Evolutionary conservation across 30 jellyfish, hydroid and myxozoan genomes (phyloP), one percentile per base, ranked within the genome.

Genomic region (Pelagia noctiluca): DNA sequence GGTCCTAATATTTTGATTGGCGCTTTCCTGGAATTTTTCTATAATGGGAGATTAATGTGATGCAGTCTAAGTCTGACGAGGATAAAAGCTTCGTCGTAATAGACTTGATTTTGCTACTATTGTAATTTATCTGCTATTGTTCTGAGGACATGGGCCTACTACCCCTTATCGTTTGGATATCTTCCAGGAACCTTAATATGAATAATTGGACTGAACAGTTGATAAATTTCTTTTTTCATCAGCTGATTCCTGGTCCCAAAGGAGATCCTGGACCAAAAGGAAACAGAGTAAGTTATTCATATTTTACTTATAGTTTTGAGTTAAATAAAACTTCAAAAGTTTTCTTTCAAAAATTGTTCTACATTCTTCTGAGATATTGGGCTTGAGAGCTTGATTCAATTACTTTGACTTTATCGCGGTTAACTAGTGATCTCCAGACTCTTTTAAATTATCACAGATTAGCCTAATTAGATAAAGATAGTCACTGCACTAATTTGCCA

Each of bases 191-290:
- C 19, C 19, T 47, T 62, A 62, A 1, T 18, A 16, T 21, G 7
- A 7, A 62, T 29, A 0, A 62, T 61, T 0, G 32, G 4, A 29
- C 32, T n/a, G n/a, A n/a, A n/a, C n/a, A n/a, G n/a, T n/a, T n/a
- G n/a, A n/a, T n/a, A n/a, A n/a, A 42, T 42, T 42, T 42, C 21
- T 52, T 52, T 25, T 52, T 52, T 52, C 21, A 52, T 25, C 21
- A 10, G 68, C 4, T 30, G 7, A 52, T 52, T 19, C 68, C 68
- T 4, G 68, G 68, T 4, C 68, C 12, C 30, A 52, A 52, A 52
- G 68, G 68, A 10, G 68, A 52, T 3, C 12, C 68, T 10, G 68
- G 68, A 3, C 68, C 26, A 19, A 52, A 52, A 52, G 68, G 68
- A 19, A 30, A 3, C 68, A 52, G 26, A 19, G 68, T 52, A 19